Evolutionary conservation across 2,797 vertebrate genomes (phyloP).

Genomic region (Acestrorhynchus altus): DNA sequence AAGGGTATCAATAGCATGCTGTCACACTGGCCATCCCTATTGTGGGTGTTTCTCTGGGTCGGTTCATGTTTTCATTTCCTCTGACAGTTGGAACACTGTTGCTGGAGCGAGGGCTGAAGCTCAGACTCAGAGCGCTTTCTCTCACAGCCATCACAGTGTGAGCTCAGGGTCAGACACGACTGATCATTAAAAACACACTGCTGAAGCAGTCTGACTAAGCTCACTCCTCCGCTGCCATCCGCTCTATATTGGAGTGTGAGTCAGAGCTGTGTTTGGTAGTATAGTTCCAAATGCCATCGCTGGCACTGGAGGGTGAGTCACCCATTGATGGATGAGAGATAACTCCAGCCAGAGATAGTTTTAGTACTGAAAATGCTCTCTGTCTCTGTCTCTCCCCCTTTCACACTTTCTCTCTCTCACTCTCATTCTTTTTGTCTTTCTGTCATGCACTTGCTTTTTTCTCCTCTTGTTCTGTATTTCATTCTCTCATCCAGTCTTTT

Average conservation of each 20-base stretch:
- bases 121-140: not conserved
- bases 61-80: not conserved
- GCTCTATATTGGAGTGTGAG: constrained; percentile 43
- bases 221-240: constrained; percentile 33
- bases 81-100: constrained; percentile 20
- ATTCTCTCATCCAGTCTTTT: too few species aligned
- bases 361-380: constrained; percentile 17
- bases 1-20: not conserved
- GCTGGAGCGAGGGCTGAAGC: constrained; percentile 13
- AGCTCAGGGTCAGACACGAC: constrained; percentile 44
- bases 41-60: not conserved
- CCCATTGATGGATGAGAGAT: constrained; percentile 51
- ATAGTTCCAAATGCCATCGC: constrained; percentile 30
- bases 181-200: constrained; percentile 35
- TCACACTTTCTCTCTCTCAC: constrained; percentile 13
- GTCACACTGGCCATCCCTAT: not conserved
- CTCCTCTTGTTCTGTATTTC: too few species aligned
- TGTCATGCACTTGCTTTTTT: too few species aligned
- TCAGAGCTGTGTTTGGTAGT: constrained; percentile 38
- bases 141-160: constrained; percentile 23
- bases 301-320: constrained; percentile 55
- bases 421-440: not conserved
- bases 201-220: constrained; percentile 45
- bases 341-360: constrained; percentile 38
- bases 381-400: constrained; percentile 8